Conservation (phyloP, 2,113 vertebrate genomes). For the Oreocharis arfaki region DNA sequence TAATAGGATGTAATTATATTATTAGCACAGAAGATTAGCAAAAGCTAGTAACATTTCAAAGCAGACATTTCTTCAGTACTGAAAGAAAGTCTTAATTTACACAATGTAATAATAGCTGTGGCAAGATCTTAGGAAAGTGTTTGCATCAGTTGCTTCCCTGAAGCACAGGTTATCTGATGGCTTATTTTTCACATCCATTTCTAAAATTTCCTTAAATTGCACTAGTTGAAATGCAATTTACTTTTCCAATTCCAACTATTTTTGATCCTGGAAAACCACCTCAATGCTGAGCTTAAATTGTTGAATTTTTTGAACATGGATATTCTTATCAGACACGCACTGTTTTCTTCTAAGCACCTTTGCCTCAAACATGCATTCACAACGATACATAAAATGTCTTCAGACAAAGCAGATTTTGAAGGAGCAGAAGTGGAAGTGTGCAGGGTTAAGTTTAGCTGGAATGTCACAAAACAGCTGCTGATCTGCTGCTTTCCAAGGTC, state of each 20-base stretch:
- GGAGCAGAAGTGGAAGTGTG: neutral
- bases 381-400: accelerated
- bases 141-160: neutral
- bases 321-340: neutral
- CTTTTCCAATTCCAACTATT: neutral
- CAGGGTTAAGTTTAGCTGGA: neutral
- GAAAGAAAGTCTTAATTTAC: neutral
- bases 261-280: neutral
- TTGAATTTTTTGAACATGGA: neutral
- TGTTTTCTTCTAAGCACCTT: neutral
- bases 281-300: neutral
- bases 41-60: neutral
- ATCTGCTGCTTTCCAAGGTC: neutral
- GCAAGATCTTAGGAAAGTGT: neutral
- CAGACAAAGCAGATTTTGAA: neutral
- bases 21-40: neutral
- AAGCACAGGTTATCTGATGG: neutral
- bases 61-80: neutral
- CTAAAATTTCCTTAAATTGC: neutral
- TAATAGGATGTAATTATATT: neutral
- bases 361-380: neutral
- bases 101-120: neutral
- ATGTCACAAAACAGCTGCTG: neutral
- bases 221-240: neutral
- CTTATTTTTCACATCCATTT: neutral